phyloP scores from a whole-genome alignment of 2,113 vertebrate genomes.

The Casuarius casuarius region DNA sequence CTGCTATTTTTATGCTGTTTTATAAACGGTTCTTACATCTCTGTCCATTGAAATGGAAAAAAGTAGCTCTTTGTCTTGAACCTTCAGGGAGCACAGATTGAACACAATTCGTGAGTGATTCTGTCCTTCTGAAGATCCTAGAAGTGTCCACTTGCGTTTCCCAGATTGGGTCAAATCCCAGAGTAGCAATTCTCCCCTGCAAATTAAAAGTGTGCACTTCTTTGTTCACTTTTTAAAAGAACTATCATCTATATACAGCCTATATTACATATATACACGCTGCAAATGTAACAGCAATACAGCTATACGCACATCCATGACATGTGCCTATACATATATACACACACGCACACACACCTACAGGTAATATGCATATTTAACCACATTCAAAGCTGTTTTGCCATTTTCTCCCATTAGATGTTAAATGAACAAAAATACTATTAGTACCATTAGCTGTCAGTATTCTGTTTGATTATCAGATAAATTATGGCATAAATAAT shows the following conservation, averaged over 20 bases:
- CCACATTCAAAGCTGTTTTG: background rate
- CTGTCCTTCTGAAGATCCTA: constrained; percentile 87
- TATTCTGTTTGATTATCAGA: background rate
- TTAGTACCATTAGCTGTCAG: background rate
- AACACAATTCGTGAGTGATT: constrained; percentile 94
- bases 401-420: background rate
- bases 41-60: constrained; percentile 97
- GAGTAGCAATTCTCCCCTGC: constrained; percentile 89
- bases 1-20: background rate
- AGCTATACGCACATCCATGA: background rate
- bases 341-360: background rate
- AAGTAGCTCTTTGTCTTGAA: constrained; percentile 82
- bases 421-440: background rate
- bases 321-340: background rate
- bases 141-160: constrained; percentile 87
- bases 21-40: constrained; percentile 79
- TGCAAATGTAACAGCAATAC: background rate
- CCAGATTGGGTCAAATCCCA: constrained; percentile 89
- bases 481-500: background rate
- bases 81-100: constrained; percentile 84
- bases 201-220: background rate
- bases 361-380: background rate
- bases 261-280: background rate
- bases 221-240: background rate
- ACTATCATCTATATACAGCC: accelerated